Base-by-base conservation (phyloP, 2,888 invertebrate species). In the Lepidonotus clava region DNA sequence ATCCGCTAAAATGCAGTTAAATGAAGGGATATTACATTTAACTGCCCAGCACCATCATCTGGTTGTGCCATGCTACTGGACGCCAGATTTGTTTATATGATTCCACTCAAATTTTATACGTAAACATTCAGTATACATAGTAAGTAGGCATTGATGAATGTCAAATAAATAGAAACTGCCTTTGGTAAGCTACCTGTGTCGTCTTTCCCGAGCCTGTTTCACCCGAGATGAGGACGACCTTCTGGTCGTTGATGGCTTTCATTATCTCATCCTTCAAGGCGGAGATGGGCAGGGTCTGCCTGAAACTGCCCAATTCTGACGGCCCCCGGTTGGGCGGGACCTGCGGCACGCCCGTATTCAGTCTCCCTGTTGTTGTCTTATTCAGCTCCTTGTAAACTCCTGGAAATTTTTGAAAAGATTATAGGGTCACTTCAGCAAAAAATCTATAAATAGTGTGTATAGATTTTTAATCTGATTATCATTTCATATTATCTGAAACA, bases 141-240 rank as follows among this genome's bases (percentile, higher is more conserved):
- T n/a, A n/a, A n/a, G n/a, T n/a, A n/a, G n/a, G n/a, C n/a, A n/a
- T n/a, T n/a, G n/a, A n/a, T n/a, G n/a, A n/a, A n/a, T n/a, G n/a
- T n/a, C n/a, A n/a, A n/a, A n/a, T n/a, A n/a, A n/a, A n/a, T n/a
- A n/a, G n/a, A n/a, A n/a, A n/a, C n/a, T n/a, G n/a, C n/a, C n/a
- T n/a, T n/a, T n/a, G n/a, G n/a, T n/a, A 14, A 86, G 89, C 87
- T 90, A 99, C 96, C 96, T 98, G 97, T 0, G 98, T 98, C 0
- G 98, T 98, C 95, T 98, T 98, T 0, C 98, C 98, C 86, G 97
- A 97, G 0, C 98, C 98, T 0, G 98, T 98, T 90, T 98, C 97
- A 0, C 95, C 95, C 53, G 93, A 92, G 53, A 95, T 90, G 46
- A 95, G 91, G 34, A 98, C 95, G 86, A 96, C 96, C 95, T 96